Conservation (phyloP, 2,797 vertebrate species). For the Acridotheres tristis region DNA sequence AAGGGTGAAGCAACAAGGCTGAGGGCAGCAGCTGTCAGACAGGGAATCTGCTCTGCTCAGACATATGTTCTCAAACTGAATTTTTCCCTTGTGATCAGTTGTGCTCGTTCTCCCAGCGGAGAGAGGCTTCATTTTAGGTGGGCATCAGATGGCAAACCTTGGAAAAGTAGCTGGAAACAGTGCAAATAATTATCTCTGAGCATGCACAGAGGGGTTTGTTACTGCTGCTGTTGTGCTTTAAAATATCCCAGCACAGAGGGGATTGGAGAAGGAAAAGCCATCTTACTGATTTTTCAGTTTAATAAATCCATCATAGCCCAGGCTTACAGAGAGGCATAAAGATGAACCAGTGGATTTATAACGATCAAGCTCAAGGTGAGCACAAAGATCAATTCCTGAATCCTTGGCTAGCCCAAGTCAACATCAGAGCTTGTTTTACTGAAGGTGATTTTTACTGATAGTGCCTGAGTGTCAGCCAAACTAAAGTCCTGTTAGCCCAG, state of each 20-base stretch:
- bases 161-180: background rate
- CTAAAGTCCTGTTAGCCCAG: background rate
- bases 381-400: background rate
- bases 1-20: background rate
- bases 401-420: background rate
- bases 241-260: background rate
- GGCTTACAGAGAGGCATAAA: background rate
- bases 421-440: background rate
- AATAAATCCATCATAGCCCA: background rate
- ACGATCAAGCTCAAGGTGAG: background rate
- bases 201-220: background rate
- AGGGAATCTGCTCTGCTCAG: background rate
- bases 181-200: slow-evolving; percentile 11
- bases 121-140: background rate
- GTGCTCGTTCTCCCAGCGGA: background rate
- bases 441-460: background rate
- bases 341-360: background rate
- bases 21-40: slow-evolving; percentile 18
- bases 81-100: slow-evolving; percentile 25
- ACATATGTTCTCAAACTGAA: slow-evolving; percentile 39
- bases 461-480: background rate
- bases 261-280: background rate
- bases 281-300: background rate
- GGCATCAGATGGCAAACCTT: slow-evolving; percentile 60
- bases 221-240: background rate